These are phyloP conservation scores for Rhabdomys dilectus DNA, from an alignment of 2,113 vertebrate species.

Conservation along the genomic window DNA sequence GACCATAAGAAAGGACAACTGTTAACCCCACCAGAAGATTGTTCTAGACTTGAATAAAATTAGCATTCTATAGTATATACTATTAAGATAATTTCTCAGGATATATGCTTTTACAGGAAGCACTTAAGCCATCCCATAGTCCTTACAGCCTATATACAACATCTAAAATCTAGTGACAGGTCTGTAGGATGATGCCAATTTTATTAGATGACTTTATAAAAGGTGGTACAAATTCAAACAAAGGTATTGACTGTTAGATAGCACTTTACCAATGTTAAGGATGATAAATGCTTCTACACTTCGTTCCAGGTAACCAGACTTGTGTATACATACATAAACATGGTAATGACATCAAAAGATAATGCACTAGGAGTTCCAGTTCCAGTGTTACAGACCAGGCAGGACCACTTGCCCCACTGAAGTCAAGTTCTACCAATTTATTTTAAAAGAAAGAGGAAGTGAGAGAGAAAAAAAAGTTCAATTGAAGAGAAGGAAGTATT, in stretches of 20 bases:
- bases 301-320: conserved; percentile 10
- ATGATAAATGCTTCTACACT: not conserved
- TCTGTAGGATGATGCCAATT: not conserved
- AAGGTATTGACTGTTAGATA: not conserved
- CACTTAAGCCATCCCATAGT: not conserved
- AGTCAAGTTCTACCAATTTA: not conserved
- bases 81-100: conserved; percentile 3
- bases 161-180: not conserved
- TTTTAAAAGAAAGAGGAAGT: not conserved
- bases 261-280: not conserved
- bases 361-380: not conserved
- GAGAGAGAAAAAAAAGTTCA: not conserved
- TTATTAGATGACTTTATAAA: not conserved
- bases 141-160: not conserved
- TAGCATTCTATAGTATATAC: not conserved
- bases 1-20: not conserved
- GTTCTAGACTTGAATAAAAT: not conserved
- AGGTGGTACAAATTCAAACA: not conserved
- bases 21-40: not conserved
- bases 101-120: not conserved
- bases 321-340: not conserved
- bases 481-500: not conserved
- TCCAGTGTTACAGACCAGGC: not conserved
- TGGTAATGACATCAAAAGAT: not conserved
- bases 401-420: not conserved